phyloP scores from a whole-genome alignment of 2,113 vertebrate species.

The Tachysurus fulvidraco region DNA sequence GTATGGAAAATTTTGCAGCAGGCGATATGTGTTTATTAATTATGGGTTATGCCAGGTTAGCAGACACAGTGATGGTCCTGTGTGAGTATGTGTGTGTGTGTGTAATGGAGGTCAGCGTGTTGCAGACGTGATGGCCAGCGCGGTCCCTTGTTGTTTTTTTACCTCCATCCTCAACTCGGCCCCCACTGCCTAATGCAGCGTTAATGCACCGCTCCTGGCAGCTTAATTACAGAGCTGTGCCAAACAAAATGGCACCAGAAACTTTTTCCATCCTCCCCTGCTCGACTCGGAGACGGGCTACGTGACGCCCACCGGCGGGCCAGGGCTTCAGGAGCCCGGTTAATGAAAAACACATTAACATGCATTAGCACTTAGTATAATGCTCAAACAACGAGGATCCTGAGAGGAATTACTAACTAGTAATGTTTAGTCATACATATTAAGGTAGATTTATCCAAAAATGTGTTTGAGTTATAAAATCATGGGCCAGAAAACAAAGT shows the following conservation, averaged over 20 bases:
- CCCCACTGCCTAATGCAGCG: constrained; percentile 53
- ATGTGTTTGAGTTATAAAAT: not conserved
- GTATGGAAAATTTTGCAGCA: not conserved
- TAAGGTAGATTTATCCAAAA: not conserved
- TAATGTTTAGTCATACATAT: not conserved
- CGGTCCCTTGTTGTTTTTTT: constrained; percentile 47
- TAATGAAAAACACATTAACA: constrained; percentile 56
- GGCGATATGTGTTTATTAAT: constrained; percentile 17
- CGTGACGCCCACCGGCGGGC: constrained; percentile 36
- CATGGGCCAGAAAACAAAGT: not conserved
- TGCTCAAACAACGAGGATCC: constrained; percentile 37
- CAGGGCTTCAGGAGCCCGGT: constrained; percentile 28
- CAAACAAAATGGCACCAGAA: constrained; percentile 50
- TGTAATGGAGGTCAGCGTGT: constrained; percentile 53
- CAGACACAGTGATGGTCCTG: constrained; percentile 13
- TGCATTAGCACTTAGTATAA: constrained; percentile 28
- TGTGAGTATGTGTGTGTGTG: constrained; percentile 33
- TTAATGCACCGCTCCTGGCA: constrained; percentile 52
- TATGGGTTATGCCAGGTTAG: constrained; percentile 33
- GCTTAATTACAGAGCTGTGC: constrained; percentile 55
- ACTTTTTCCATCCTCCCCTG: constrained; percentile 49
- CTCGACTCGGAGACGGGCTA: constrained; percentile 46
- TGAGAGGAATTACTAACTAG: constrained; percentile 37
- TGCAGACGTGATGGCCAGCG: constrained; percentile 36
- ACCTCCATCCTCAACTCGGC: constrained; percentile 44